These are phyloP conservation scores for Lottia scabra DNA, from an alignment of 2,888 invertebrate genomes.

Conservation along the genomic window DNA sequence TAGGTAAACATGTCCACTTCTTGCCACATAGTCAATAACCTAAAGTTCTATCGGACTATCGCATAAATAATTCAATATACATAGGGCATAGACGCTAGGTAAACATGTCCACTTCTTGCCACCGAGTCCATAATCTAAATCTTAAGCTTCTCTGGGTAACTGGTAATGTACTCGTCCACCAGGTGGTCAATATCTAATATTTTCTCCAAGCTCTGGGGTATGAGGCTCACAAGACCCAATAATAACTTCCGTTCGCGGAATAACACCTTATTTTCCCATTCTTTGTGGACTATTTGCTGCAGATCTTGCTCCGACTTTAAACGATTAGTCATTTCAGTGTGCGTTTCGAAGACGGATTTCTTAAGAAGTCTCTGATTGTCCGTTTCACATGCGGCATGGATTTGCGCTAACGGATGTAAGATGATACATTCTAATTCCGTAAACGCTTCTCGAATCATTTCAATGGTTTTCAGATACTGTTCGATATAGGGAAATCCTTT, in stretches of 20 bases:
- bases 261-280: slow-evolving; percentile 46
- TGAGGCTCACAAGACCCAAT: slow-evolving; percentile 50
- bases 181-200: slow-evolving; percentile 51
- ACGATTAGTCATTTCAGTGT: slow-evolving; percentile 37
- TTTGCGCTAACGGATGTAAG: slow-evolving; percentile 46
- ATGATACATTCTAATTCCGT: slow-evolving; percentile 39
- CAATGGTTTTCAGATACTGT: slow-evolving; percentile 36
- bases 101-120: too few relatives aligned
- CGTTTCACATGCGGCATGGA: slow-evolving; percentile 51
- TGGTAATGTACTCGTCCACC: slow-evolving; percentile 55
- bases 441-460: slow-evolving; percentile 32
- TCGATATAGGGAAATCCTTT: slow-evolving; percentile 39
- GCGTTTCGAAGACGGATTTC: slow-evolving; percentile 35
- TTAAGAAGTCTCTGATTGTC: slow-evolving; percentile 50
- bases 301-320: slow-evolving; percentile 42
- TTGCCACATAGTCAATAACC: too few relatives aligned
- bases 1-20: too few relatives aligned
- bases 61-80: too few relatives aligned
- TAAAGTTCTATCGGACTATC: too few relatives aligned
- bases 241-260: slow-evolving; percentile 50
- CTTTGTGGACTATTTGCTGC: slow-evolving; percentile 37
- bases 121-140: background rate
- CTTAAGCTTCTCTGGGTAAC: slow-evolving; percentile 31
- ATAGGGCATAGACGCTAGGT: too few relatives aligned
- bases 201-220: slow-evolving; percentile 49